Conservation (phyloP, 2,797 vertebrate genomes). For the Gallirallus australis region DNA sequence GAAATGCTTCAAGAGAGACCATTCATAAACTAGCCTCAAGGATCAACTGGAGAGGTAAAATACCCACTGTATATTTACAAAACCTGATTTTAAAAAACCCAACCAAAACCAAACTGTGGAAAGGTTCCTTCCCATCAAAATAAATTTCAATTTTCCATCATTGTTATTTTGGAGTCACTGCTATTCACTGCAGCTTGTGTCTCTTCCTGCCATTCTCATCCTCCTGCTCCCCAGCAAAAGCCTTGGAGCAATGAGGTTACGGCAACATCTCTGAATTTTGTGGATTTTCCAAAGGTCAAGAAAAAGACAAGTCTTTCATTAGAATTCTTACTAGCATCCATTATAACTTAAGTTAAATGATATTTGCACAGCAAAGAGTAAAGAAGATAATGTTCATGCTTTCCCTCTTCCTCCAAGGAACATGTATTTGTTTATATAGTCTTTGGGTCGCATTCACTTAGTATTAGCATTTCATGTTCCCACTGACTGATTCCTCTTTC, state of each 20-base stretch:
- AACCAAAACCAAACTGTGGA: neutral
- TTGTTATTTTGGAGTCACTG: neutral
- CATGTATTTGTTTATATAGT: constrained; percentile 7
- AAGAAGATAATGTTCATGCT: constrained; percentile 35
- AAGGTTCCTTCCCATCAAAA: neutral
- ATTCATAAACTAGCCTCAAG: neutral
- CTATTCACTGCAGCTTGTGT: neutral
- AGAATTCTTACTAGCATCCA: constrained; percentile 28
- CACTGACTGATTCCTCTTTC: constrained; percentile 39
- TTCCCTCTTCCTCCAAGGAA: constrained; percentile 9
- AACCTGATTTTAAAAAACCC: neutral
- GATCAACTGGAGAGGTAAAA: neutral
- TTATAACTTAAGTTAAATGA: constrained; percentile 30
- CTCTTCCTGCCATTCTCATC: neutral
- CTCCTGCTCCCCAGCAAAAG: neutral
- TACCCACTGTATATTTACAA: neutral
- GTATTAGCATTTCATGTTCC: constrained; percentile 43
- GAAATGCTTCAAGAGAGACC: neutral
- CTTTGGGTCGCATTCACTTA: neutral
- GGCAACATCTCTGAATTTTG: neutral
- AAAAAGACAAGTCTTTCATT: constrained; percentile 41
- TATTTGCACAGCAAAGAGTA: constrained; percentile 63
- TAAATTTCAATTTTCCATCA: neutral
- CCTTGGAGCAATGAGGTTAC: neutral
- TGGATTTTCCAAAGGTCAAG: constrained; percentile 58